Percentiles rank a stretch among this genome's conserved stretches.
Evolutionary conservation across 2,797 vertebrate genomes (phyloP).

Genomic region (Poecilia gillii): DNA sequence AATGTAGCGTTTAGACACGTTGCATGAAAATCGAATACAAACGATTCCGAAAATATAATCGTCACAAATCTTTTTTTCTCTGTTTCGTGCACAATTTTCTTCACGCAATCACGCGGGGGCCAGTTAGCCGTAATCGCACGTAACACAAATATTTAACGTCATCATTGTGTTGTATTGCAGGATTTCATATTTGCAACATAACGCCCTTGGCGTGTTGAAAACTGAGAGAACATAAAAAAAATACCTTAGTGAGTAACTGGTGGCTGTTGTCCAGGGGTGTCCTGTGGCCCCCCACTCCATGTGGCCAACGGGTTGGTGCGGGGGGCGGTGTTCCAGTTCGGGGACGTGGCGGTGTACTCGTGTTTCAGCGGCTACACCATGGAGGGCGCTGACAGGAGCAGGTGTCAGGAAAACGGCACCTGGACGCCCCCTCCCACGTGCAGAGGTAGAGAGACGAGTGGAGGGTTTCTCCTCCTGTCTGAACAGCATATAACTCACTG

Average conservation of each 20-base stretch:
- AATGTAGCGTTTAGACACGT: slow-evolving; percentile 6
- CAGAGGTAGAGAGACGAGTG: slow-evolving; percentile 85
- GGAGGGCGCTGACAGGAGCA: slow-evolving; percentile 88
- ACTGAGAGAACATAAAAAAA: background rate
- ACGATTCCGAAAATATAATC: slow-evolving; percentile 8
- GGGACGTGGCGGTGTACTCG: slow-evolving; percentile 92
- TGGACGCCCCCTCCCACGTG: slow-evolving; percentile 92
- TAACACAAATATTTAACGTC: background rate
- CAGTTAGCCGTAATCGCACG: background rate
- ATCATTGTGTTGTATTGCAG: background rate
- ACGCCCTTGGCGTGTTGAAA: background rate
- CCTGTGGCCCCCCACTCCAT: slow-evolving; percentile 89
- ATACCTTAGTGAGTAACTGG: slow-evolving; percentile 66
- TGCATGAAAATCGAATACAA: slow-evolving; percentile 43
- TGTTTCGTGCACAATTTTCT: background rate
- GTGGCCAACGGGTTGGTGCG: slow-evolving; percentile 89
- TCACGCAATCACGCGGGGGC: background rate
- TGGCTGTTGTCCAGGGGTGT: slow-evolving; percentile 88
- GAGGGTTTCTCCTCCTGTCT: slow-evolving; percentile 18
- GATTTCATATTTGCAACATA: background rate
- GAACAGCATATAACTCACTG: slow-evolving; percentile 7
- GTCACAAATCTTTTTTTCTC: background rate
- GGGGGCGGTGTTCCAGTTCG: slow-evolving; percentile 91
- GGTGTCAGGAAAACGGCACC: slow-evolving; percentile 94
- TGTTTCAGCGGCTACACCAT: slow-evolving; percentile 94